Evolutionary conservation across 2,888 invertebrate genomes (phyloP), one percentile per base, ranked within the genome.

Genomic region (Melieria crassipennis): DNA sequence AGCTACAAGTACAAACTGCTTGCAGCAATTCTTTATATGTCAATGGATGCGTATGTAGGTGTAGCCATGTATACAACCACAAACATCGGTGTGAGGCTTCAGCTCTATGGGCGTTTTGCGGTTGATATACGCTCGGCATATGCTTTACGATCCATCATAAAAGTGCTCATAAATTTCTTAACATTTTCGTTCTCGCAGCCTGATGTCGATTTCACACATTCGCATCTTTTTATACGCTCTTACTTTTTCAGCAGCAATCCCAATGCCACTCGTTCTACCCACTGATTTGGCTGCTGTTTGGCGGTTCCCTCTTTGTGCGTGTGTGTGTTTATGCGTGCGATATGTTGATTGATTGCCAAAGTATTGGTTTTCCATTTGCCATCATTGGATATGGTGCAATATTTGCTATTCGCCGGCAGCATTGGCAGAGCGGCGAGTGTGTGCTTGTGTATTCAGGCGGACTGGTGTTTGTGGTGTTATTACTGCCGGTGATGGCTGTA

Each of bases 261-360:
- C 62, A 69, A 50, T 52, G 43, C 58, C 64, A 45, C 56, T 16
- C 13, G 7, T 10, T 30, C 30, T 30, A 30, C 30, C 3, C 30
- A 46, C 52, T 61, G 45, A 9, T 56, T 7, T 55, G 55, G 4
- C 4, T 64, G 46, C 16, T 66, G 16, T 48, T 48, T 66, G 48
- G 50, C 30, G 43, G 48, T 60, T 13, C 9, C 57, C n/a, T 60
- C 48, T 30, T 48, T 60, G 6, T 43, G 60, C 11, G 48, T 60
- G n/a, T 58, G 60, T 11, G 43, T n/a, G 16, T 67, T 61, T 52
- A 67, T 67, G 60, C 58, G 67, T 52, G 60, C 61, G 50, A 61
- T 67, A 67, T 60, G 50, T 61, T 71, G 73, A 73, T 71, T 73
- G 73, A 73, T 73, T 71, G 71, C 71, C 52, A 69, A 71, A 69